Base-by-base conservation (phyloP, 2,888 invertebrate genomes). In the Caenorhabditis drosophilae region DNA sequence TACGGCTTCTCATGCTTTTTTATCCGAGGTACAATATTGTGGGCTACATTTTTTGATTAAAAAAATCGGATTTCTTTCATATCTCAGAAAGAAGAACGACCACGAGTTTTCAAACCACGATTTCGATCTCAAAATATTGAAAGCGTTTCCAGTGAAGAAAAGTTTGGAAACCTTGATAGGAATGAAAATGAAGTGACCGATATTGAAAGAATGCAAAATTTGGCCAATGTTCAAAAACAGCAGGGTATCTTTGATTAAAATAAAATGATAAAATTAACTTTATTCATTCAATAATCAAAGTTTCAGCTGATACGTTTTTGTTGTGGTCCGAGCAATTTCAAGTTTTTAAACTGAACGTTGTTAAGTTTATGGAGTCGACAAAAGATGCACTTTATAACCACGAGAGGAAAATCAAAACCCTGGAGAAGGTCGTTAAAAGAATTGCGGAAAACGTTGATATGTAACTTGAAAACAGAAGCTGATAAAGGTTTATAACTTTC, bases 281-380 rank as follows among this genome's bases (percentile, higher is more conserved):
- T 20, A 40, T 40, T 46, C 4, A n/a, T n/a, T 31, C 1, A 15
- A 23, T 12, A 48, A 35, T 7, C 22, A 18, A 22, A 26, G 2
- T 61, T 62, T 16, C 49, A 62, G 62, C 62, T 26, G 51, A 62
- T 38, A 52, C 56, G 3, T 62, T 62, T 47, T 42, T 31, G 7
- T 2, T 48, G 16, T 62, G 62, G 62, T 25, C 62, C 2, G 31
- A 27, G 15, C 64, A 64, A 48, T 59, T 64, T 45, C 47, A 42
- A 31, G 25, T 48, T 7, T 64, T 64, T 55, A 64, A 64, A 15
- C 51, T 27, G 41, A 59, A 47, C 31, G 51, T 64, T 4, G 41
- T 55, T 51, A 55, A 51, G 41, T 64, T 59, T 34, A 58, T 64
- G 50, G 55, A 59, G 3, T 26, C 47, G 15, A 48, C 54, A 16